Evolutionary conservation across 2,113 vertebrate species (phyloP).

Genomic region (Pyxicephalus adspersus): DNA sequence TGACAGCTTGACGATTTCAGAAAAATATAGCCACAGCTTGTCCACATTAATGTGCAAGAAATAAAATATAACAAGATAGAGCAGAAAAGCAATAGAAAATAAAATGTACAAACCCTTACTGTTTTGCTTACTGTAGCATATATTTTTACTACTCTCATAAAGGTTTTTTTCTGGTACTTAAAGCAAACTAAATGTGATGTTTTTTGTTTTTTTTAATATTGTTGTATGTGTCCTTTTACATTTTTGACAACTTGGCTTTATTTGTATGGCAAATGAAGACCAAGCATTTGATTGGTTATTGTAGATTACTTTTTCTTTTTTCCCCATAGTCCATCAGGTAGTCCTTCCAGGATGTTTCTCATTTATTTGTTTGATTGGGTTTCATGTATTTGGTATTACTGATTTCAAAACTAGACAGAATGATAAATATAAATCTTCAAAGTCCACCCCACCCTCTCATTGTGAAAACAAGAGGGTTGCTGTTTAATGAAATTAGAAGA

Average conservation of each 20-base stretch:
- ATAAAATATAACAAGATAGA: neutral
- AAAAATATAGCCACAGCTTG: constrained; percentile 42
- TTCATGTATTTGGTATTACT: neutral
- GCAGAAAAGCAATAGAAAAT: neutral
- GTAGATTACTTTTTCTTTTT: too few species aligned
- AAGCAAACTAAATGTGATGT: too few species aligned
- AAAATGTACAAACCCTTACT: too few species aligned
- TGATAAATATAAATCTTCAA: constrained; percentile 15
- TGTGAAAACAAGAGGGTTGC: neutral
- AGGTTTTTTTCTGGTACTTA: too few species aligned
- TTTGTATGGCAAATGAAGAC: neutral
- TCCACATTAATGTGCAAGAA: constrained; percentile 13
- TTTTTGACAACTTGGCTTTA: neutral
- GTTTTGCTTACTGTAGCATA: too few species aligned
- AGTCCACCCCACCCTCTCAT: neutral
- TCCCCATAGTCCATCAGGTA: neutral
- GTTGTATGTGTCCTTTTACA: too few species aligned
- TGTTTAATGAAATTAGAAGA: constrained; percentile 16
- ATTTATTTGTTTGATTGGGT: neutral
- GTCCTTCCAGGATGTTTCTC: neutral
- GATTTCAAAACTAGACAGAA: neutral
- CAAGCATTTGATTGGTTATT: too few species aligned
- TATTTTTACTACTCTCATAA: too few species aligned
- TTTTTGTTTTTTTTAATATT: too few species aligned
- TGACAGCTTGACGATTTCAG: constrained; percentile 38